These are phyloP conservation scores for Eupithecia subfuscata DNA, from an alignment of 2,888 invertebrate species.

Conservation along the genomic window DNA sequence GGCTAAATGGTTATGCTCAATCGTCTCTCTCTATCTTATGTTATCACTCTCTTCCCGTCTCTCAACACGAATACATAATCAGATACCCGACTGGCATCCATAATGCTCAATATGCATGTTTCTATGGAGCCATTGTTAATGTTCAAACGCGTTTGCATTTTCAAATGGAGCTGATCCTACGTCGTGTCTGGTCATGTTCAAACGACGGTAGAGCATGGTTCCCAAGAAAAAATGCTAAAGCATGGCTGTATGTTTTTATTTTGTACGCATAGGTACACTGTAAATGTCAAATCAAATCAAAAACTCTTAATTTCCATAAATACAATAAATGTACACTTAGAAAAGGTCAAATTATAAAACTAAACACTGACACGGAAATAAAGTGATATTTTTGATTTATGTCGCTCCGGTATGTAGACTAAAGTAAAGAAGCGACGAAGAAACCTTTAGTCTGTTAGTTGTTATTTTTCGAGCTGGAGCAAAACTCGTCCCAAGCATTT, in stretches of 20 bases:
- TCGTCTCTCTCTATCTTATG: neutral
- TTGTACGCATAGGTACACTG: neutral
- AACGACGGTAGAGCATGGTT: neutral
- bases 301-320: too few relatives aligned
- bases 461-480: too few relatives aligned
- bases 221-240: neutral
- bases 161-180: neutral
- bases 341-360: too few relatives aligned
- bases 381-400: too few relatives aligned
- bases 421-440: too few relatives aligned
- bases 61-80: slow-evolving; percentile 7
- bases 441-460: too few relatives aligned
- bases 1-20: too few relatives aligned
- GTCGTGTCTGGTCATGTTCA: neutral
- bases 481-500: too few relatives aligned
- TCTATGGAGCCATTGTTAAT: slow-evolving; percentile 27
- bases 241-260: neutral
- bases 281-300: too few relatives aligned
- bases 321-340: too few relatives aligned
- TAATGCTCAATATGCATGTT: slow-evolving; percentile 21
- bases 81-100: slow-evolving; percentile 16
- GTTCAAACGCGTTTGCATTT: slow-evolving; percentile 22
- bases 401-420: too few relatives aligned
- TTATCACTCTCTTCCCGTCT: neutral
- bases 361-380: too few relatives aligned